Evolutionary conservation across 2,113 vertebrate genomes (phyloP), one percentile per base, ranked within the genome.

Genomic region (Chloroceryle aenea): DNA sequence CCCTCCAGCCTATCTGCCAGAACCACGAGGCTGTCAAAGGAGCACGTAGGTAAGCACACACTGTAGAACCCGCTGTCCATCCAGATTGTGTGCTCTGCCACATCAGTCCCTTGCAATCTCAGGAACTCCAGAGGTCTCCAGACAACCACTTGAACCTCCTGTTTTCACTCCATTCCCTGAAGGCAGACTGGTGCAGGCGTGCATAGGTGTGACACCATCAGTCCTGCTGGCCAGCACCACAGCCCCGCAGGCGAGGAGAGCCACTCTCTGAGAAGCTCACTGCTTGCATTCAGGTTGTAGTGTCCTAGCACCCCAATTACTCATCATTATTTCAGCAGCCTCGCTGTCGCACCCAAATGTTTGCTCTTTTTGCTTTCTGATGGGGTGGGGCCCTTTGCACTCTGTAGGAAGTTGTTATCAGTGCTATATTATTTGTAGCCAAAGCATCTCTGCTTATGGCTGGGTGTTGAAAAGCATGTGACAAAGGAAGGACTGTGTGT

Each of bases 181-280:
- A 12, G 2, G 5, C 19, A 21, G 27, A 10, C 11, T 48, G 58
- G 16, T 38, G 48, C 43, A 10, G 58, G 71, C 50, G 55, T 71
- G 17, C 17, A 29, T 30, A 29, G 47, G 7, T 0, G 1, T 40
- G 81, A 19, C 38, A 23, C 26, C n/a, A 7, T 43, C 69, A 25
- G 50, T 59, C 80, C 43, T 80, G n/a, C 36, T 6, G 0, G 29
- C 17, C 30, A 9, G 12, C 29, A 8, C 20, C 14, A 7, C 55
- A 71, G 38, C 25, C n/a, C 29, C 0, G 1, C 23, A 14, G 16
- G 38, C 18, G 6, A 42, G 27, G 32, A 89, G 4, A 62, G 43
- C 2, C 0, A 2, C 43, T 76, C 48, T 34, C 40, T 56, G 15
- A 19, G 0, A 6, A 61, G n/a, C 30, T 76, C 23, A 4, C 53